These are phyloP conservation scores for Myiotriccus ornatus DNA, from an alignment of 2,797 vertebrate species.

Conservation along the genomic window DNA sequence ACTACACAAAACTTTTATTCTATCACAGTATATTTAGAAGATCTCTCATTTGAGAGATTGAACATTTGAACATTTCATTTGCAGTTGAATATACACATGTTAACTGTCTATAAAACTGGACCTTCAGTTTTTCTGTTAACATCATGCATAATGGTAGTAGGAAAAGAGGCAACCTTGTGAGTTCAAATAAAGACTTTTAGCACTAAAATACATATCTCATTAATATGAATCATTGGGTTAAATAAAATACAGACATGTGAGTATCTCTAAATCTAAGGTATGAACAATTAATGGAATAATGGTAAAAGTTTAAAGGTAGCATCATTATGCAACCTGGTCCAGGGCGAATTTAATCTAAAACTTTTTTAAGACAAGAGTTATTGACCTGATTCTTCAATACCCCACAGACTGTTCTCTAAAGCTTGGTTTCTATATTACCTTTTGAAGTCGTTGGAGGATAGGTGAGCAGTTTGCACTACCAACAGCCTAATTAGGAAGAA, in stretches of 20 bases:
- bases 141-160: neutral
- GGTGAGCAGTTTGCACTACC: slow-evolving; percentile 51
- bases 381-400: slow-evolving; percentile 71
- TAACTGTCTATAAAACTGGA: neutral
- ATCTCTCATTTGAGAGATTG: neutral
- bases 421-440: slow-evolving; percentile 34
- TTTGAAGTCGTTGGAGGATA: slow-evolving; percentile 69
- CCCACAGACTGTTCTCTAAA: slow-evolving; percentile 49
- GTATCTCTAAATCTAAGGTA: neutral
- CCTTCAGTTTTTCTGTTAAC: neutral
- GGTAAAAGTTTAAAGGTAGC: neutral
- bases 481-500: slow-evolving; percentile 68
- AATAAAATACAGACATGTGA: neutral
- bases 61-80: neutral
- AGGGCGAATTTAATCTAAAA: slow-evolving; percentile 27
- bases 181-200: neutral
- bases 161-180: neutral
- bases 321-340: slow-evolving; percentile 1
- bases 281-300: neutral
- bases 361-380: slow-evolving; percentile 46
- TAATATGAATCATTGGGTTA: neutral
- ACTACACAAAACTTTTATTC: neutral
- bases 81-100: neutral
- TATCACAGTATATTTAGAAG: neutral
- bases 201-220: neutral